A percentile compares a stretch with the other conserved stretches of the same genome.
Conservation (phyloP, 2,113 vertebrate genomes). For the Murina feae region DNA sequence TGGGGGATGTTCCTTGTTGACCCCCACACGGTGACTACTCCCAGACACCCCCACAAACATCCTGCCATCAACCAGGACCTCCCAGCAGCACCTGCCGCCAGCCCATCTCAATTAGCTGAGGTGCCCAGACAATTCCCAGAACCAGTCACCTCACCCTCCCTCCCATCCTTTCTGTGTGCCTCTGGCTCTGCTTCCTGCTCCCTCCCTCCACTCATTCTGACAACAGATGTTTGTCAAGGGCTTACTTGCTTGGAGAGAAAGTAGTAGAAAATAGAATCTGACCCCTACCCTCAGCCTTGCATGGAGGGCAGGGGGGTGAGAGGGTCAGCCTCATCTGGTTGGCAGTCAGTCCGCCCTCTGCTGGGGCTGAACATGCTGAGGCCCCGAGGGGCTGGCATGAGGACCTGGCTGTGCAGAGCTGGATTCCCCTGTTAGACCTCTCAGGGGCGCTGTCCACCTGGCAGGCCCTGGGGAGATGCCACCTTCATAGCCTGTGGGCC, state of each 20-base stretch:
- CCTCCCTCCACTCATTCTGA: not conserved
- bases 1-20: not conserved
- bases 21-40: not conserved
- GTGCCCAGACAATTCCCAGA: not conserved
- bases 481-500: not conserved
- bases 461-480: not conserved
- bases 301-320: too few species aligned
- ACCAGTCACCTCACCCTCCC: too few species aligned
- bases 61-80: not conserved
- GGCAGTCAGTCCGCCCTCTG: too few species aligned
- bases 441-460: not conserved
- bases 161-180: not conserved
- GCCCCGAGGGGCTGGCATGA: not conserved
- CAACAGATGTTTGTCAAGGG: not conserved
- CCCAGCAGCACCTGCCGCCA: not conserved
- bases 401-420: accelerated
- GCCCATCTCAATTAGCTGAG: not conserved
- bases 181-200: not conserved
- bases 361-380: not conserved
- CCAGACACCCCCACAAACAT: not conserved
- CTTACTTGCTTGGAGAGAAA: not conserved
- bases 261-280: not conserved
- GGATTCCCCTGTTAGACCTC: not conserved
- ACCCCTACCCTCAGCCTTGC: not conserved
- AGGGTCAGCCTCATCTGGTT: not conserved